Percentiles rank a stretch among this genome's conserved stretches.
Conservation (phyloP, 2,113 vertebrate species). For the Tor tambroides region DNA sequence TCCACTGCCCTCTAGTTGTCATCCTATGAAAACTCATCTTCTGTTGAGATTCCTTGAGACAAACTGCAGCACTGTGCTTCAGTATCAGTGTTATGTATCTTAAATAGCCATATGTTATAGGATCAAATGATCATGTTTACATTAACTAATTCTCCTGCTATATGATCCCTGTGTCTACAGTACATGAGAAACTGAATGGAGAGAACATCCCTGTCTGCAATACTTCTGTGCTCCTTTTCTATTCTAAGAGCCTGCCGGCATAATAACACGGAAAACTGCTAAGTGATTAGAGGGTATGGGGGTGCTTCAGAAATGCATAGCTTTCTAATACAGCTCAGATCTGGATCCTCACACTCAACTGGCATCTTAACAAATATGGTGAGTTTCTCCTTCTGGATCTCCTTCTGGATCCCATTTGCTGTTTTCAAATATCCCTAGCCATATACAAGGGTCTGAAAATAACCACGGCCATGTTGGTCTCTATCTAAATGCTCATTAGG, state of each 20-base stretch:
- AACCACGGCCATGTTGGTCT: constrained; percentile 65
- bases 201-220: not conserved
- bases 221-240: constrained; percentile 14
- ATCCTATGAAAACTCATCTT: not conserved
- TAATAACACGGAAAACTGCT: constrained; percentile 58
- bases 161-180: not conserved
- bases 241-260: constrained; percentile 39
- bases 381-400: constrained; percentile 64
- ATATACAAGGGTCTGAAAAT: constrained; percentile 67
- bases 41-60: not conserved
- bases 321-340: constrained; percentile 53
- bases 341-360: constrained; percentile 53
- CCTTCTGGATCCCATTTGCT: constrained; percentile 70
- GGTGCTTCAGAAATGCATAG: constrained; percentile 58
- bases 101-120: not conserved
- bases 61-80: not conserved
- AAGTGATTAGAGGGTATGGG: constrained; percentile 54
- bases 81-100: not conserved
- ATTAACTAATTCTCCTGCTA: not conserved
- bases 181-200: not conserved
- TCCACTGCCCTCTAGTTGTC: constrained; percentile 70
- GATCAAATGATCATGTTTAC: not conserved
- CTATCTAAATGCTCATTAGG: constrained; percentile 52
- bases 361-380: constrained; percentile 44
- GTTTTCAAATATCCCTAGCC: constrained; percentile 63